These are phyloP conservation scores for Drosophila helvetica DNA, from an alignment of 2,888 invertebrate species.

Conservation along the genomic window DNA sequence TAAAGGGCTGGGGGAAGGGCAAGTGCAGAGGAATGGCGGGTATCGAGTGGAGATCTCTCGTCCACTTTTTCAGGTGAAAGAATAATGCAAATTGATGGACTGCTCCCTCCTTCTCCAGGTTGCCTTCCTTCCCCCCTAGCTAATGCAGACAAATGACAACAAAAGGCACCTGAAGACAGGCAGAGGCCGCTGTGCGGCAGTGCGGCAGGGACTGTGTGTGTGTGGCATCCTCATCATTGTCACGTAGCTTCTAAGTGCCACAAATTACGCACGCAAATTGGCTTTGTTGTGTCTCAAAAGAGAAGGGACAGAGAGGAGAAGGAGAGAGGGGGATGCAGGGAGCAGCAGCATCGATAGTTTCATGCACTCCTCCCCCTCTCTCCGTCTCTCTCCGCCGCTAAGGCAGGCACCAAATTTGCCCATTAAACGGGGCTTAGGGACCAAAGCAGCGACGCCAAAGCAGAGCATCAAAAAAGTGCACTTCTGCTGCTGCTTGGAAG, in stretches of 20 bases:
- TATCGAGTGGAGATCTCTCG: neutral
- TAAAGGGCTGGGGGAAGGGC: neutral
- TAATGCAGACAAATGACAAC: slow-evolving; percentile 78
- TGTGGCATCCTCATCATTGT: slow-evolving; percentile 34
- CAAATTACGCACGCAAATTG: slow-evolving; percentile 80
- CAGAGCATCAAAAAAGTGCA: slow-evolving; percentile 39
- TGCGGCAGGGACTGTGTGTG: slow-evolving; percentile 4
- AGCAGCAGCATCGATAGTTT: slow-evolving; percentile 44
- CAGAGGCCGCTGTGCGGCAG: neutral
- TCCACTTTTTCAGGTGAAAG: slow-evolving; percentile 41
- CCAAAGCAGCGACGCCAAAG: slow-evolving; percentile 30
- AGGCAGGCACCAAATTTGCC: slow-evolving; percentile 35
- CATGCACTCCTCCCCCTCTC: neutral
- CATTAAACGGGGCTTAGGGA: slow-evolving; percentile 74
- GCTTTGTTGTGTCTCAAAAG: slow-evolving; percentile 60
- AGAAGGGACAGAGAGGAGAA: neutral
- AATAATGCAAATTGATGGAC: slow-evolving; percentile 70
- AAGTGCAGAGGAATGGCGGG: neutral
- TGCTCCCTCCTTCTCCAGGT: neutral
- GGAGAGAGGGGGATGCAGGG: neutral
- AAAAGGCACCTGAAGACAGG: slow-evolving; percentile 56
- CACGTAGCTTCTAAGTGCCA: slow-evolving; percentile 74
- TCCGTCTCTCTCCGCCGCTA: neutral
- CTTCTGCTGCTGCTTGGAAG: slow-evolving; percentile 4
- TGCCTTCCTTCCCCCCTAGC: neutral